Percentiles rank a stretch among this genome's conserved stretches.
These are phyloP conservation scores for Choloepus didactylus DNA, from an alignment of 2,797 vertebrate genomes.

Conservation along the genomic window DNA sequence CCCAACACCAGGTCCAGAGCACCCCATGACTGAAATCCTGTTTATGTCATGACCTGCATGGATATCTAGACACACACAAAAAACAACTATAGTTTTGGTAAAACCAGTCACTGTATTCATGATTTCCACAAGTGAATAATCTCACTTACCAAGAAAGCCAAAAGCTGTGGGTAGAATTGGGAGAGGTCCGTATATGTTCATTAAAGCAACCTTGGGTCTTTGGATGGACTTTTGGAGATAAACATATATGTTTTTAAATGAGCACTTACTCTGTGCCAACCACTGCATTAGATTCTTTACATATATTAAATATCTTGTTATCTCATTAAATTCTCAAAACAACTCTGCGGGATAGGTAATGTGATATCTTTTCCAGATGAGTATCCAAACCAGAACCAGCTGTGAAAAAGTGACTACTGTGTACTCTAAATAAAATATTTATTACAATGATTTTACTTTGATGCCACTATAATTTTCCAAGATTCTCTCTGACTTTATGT, in stretches of 20 bases:
- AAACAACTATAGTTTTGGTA: background rate
- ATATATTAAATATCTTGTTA: background rate
- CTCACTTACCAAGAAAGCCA: background rate
- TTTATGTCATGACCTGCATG: background rate
- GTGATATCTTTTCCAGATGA: background rate
- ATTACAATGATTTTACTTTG: background rate
- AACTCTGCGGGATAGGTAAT: background rate
- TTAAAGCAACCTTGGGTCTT: background rate
- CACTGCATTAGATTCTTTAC: background rate
- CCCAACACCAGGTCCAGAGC: conserved; percentile 54
- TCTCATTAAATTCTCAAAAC: background rate
- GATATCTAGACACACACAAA: background rate
- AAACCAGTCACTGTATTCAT: background rate
- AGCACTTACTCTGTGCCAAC: background rate
- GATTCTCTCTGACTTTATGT: background rate
- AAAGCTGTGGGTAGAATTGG: background rate
- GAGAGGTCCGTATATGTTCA: background rate
- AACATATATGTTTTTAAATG: background rate
- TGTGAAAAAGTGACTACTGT: background rate
- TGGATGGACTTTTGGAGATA: background rate
- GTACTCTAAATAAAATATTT: background rate
- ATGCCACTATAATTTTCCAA: background rate
- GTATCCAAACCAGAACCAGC: background rate
- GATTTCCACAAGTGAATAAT: conserved; percentile 9
- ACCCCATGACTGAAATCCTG: background rate